Evolutionary conservation across 30 jellyfish, hydroid and myxozoan species (phyloP).

Genomic region (Cassiopea xamachana): DNA sequence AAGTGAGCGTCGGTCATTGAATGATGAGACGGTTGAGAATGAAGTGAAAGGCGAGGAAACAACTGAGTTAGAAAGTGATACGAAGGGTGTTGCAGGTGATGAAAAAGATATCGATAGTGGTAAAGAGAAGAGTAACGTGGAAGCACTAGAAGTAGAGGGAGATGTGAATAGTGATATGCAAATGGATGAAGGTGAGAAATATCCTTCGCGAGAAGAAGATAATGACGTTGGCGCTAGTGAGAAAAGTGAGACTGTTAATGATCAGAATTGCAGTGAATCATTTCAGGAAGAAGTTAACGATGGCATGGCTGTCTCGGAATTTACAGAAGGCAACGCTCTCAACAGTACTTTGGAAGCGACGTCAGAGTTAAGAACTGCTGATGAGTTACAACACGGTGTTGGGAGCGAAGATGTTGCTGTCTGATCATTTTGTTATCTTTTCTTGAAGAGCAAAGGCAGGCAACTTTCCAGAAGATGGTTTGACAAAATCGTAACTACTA

Average conservation of each 20-base stretch:
- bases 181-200: not conserved
- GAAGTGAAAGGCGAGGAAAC: conserved; percentile 1
- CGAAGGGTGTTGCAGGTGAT: not conserved
- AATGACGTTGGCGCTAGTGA: not conserved
- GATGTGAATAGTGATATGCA: not conserved
- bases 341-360: not conserved
- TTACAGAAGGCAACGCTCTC: not conserved
- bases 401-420: not conserved
- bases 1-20: not conserved
- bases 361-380: not conserved
- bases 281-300: not conserved
- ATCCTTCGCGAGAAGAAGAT: conserved; percentile 6
- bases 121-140: not conserved
- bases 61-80: not conserved
- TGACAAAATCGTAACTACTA: not conserved
- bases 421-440: not conserved
- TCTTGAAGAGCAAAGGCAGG: not conserved
- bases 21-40: not conserved
- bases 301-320: not conserved
- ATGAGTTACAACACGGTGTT: not conserved
- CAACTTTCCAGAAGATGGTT: not conserved
- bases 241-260: not conserved
- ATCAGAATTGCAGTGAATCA: not conserved
- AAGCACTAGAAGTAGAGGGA: not conserved
- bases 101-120: not conserved